Base-by-base conservation (phyloP, 2,888 invertebrate species). In the Athalia rosae region DNA sequence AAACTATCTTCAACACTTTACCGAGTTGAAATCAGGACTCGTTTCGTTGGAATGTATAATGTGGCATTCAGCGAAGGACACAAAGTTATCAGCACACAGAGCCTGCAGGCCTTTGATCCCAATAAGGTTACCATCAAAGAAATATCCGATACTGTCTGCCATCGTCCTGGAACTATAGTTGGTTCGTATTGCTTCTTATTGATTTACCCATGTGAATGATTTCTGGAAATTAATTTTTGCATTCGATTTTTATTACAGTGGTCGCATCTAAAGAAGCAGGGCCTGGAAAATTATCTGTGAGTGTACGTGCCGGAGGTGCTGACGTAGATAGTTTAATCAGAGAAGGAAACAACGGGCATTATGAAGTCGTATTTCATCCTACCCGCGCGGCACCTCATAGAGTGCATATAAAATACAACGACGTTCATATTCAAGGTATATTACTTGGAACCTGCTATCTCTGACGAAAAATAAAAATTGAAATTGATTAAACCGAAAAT, bases 361-460 rank as follows among this genome's bases (percentile, higher is more conserved):
- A 95, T 90, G 96, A 96, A 90, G 94, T 96, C 47, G 94, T 95
- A 79, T 98, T 97, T 91, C 96, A 97, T 88, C 98, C 98, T 0
- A 94, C 95, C 0, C 91, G 95, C 58, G 95, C 97, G 1, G 96
- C 98, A 41, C 95, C 97, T 3, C 98, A 99, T 89, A 93, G 95
- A 83, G 93, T 99, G 78, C 94, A 95, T 79, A 93, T 98, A 73
- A 93, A 95, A 82, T 98, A 97, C 91, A 97, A 98, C 89, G 96
- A 95, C 66, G 94, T 97, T 61, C 96, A 96, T 9, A 92, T 93
- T 81, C 90, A 91, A 84, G 93, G 92, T 88, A 13, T 71, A 45
- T 45, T 9, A 58, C 58, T 61, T 53, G n/a, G 53, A 8, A 62
- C 11, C 15, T 13, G n/a, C 8, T 45, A 48, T 64, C 0, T 48